A percentile compares a stretch with the other conserved stretches of the same genome.
Evolutionary conservation across 2,113 vertebrate species (phyloP).

Genomic region (Rissa tridactyla): DNA sequence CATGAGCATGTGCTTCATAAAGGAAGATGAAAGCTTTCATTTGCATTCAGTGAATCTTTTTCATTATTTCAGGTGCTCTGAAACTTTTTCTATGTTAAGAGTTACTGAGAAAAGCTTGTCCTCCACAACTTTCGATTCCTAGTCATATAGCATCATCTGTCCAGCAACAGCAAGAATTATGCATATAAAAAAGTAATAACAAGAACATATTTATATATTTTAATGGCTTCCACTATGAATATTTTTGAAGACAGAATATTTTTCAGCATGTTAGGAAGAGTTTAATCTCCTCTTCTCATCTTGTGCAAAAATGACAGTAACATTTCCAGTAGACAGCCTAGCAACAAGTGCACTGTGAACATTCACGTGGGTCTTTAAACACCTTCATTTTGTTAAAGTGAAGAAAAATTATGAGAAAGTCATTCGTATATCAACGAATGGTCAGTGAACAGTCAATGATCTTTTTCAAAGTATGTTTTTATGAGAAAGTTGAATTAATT

Average conservation of each 20-base stretch:
- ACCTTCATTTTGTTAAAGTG: neutral
- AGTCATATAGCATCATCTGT: neutral
- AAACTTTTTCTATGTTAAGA: neutral
- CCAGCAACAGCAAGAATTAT: neutral
- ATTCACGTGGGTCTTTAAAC: neutral
- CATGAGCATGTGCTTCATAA: slow-evolving; percentile 53
- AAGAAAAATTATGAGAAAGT: neutral
- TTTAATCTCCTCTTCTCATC: neutral
- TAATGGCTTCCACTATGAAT: neutral
- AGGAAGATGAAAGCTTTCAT: slow-evolving; percentile 43
- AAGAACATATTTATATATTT: neutral
- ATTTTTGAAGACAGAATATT: neutral
- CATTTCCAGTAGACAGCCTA: neutral
- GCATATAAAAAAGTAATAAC: neutral
- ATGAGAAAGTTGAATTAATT: slow-evolving; percentile 19
- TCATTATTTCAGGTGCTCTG: slow-evolving; percentile 23
- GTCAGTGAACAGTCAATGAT: neutral
- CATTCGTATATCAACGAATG: neutral
- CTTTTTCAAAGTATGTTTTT: neutral
- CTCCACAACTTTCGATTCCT: neutral
- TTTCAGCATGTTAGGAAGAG: neutral
- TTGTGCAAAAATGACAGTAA: neutral
- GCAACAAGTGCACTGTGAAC: neutral
- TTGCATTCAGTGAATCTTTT: slow-evolving; percentile 20
- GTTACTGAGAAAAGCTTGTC: neutral